Evolutionary conservation across 2,113 vertebrate genomes (phyloP).

Genomic region (Cricetomys ansorgei): DNA sequence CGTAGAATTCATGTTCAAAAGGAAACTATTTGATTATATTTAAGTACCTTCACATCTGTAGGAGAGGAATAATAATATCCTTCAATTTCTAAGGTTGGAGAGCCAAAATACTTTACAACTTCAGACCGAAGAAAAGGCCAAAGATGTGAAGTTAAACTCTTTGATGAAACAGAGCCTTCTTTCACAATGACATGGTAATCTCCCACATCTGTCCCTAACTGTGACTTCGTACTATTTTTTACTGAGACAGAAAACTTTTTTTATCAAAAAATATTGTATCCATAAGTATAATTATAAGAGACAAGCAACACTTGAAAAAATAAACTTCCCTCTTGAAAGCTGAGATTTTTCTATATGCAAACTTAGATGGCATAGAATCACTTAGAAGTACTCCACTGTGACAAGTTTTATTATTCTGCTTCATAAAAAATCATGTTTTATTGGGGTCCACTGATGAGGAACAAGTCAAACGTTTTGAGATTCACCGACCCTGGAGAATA

Average conservation of each 20-base stretch:
- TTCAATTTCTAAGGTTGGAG: constrained; percentile 89
- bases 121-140: constrained; percentile 95
- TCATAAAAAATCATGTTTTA: neutral
- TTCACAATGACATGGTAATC: constrained; percentile 94
- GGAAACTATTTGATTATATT: constrained; percentile 34
- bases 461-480: neutral
- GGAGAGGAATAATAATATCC: constrained; percentile 41
- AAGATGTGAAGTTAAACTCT: constrained; percentile 95
- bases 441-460: neutral
- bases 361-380: neutral
- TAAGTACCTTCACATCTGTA: neutral
- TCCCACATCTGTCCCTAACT: constrained; percentile 40
- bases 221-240: neutral
- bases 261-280: constrained; percentile 39
- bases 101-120: constrained; percentile 93
- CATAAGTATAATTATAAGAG: neutral
- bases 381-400: neutral
- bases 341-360: constrained; percentile 5
- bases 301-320: constrained; percentile 22
- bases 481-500: neutral
- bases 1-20: constrained; percentile 42
- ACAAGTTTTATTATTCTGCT: neutral
- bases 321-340: neutral
- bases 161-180: constrained; percentile 92
- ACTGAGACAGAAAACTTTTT: neutral